phyloP scores from a whole-genome alignment of 2,797 vertebrate species.

The Sternotherus odoratus region DNA sequence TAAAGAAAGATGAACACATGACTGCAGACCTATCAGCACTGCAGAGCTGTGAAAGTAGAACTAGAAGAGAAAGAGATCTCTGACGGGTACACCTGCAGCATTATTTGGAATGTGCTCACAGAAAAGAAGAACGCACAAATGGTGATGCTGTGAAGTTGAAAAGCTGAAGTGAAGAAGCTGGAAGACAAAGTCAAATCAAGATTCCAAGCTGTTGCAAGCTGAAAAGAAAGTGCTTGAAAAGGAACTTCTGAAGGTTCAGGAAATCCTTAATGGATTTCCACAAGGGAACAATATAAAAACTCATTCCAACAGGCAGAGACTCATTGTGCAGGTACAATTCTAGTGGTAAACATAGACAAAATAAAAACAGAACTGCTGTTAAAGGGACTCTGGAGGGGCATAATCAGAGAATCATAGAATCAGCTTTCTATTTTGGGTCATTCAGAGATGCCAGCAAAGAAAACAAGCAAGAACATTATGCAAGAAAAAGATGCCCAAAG shows the following conservation, averaged over 20 bases:
- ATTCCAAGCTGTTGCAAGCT: background rate
- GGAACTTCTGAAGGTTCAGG: background rate
- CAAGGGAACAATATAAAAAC: background rate
- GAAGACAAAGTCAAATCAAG: background rate
- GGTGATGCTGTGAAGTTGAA: background rate
- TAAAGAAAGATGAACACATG: background rate
- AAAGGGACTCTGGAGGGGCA: background rate
- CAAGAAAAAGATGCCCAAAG: background rate
- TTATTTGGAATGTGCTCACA: background rate
- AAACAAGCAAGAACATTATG: background rate
- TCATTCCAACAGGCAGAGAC: background rate
- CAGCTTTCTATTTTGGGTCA: background rate
- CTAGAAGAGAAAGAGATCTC: background rate
- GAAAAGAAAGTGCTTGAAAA: slow-evolving; percentile 19
- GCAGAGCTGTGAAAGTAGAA: background rate
- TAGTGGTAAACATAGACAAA: background rate
- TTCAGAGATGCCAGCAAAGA: slow-evolving; percentile 2
- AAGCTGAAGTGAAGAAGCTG: background rate
- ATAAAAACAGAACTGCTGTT: background rate
- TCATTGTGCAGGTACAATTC: background rate
- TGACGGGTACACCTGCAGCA: background rate
- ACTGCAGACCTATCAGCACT: background rate
- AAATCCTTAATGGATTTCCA: slow-evolving; percentile 3
- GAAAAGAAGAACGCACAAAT: background rate
- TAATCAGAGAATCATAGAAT: slow-evolving; percentile 16